phyloP scores from a whole-genome alignment of 2,113 vertebrate species.

The Trachemys scripta region DNA sequence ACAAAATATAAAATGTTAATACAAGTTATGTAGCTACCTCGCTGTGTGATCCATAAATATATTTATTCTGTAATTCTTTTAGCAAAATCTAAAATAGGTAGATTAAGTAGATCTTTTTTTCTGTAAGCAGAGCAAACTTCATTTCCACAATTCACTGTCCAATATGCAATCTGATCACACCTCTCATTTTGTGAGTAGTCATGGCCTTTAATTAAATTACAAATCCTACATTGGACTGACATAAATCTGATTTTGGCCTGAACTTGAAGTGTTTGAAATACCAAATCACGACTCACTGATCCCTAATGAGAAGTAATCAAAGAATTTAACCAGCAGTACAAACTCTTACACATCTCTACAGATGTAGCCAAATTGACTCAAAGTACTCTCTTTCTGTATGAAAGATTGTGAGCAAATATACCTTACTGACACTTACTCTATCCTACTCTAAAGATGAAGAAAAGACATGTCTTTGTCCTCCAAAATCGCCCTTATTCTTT shows the following conservation, averaged over 20 bases:
- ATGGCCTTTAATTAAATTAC: slow-evolving; percentile 78
- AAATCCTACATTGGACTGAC: slow-evolving; percentile 68
- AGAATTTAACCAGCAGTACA: slow-evolving; percentile 77
- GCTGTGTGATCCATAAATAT: slow-evolving; percentile 22
- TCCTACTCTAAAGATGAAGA: slow-evolving; percentile 18
- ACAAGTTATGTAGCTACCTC: slow-evolving; percentile 1
- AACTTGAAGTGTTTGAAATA: slow-evolving; percentile 81
- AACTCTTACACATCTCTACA: slow-evolving; percentile 75
- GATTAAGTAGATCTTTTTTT: slow-evolving; percentile 24
- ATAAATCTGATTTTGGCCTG: slow-evolving; percentile 80
- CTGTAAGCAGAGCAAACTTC: slow-evolving; percentile 61
- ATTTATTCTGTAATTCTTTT: slow-evolving; percentile 24
- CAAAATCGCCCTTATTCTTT: not conserved
- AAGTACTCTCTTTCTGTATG: slow-evolving; percentile 63
- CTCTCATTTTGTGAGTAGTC: slow-evolving; percentile 69
- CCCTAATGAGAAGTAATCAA: slow-evolving; percentile 82
- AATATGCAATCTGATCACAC: slow-evolving; percentile 77
- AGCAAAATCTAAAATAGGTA: slow-evolving; percentile 49
- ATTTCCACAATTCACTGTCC: slow-evolving; percentile 58
- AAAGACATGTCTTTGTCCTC: slow-evolving; percentile 32
- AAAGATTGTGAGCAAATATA: slow-evolving; percentile 69
- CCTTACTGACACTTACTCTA: slow-evolving; percentile 47
- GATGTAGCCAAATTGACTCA: slow-evolving; percentile 77
- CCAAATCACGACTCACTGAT: slow-evolving; percentile 76
- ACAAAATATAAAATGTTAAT: slow-evolving; percentile 49